phyloP scores from a whole-genome alignment of 2,888 invertebrate genomes.

The Augiades crinisus region DNA sequence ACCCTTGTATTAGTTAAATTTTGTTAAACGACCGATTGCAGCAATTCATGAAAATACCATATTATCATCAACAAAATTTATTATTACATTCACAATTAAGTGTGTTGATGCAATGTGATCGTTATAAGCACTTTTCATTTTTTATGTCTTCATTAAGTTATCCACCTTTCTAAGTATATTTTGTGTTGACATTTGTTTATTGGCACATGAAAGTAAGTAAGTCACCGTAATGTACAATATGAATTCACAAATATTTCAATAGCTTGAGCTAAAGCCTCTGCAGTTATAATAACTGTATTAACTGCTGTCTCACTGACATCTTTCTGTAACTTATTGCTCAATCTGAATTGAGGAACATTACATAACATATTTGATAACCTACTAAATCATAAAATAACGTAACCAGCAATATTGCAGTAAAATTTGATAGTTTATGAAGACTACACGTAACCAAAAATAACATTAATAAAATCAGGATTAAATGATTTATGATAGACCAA shows the following conservation, averaged over 20 bases:
- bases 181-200: conserved; percentile 69
- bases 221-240: conserved; percentile 42
- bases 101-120: conserved; percentile 59
- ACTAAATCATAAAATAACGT: conserved; percentile 12
- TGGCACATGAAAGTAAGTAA: conserved; percentile 77
- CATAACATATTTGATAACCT: conserved; percentile 11
- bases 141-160: conserved; percentile 46
- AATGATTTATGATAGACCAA: conserved; percentile 20
- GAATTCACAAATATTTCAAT: conserved; percentile 42
- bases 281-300: conserved; percentile 43
- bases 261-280: conserved; percentile 67
- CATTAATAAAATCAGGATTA: neutral
- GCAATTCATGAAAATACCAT: conserved; percentile 43
- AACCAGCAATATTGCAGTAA: conserved; percentile 14
- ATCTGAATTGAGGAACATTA: conserved; percentile 75
- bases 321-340: conserved; percentile 45
- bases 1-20: conserved; percentile 43
- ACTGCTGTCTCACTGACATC: conserved; percentile 34
- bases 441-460: neutral
- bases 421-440: neutral
- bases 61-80: conserved; percentile 10
- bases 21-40: conserved; percentile 51
- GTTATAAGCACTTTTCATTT: conserved; percentile 55
- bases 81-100: conserved; percentile 25
- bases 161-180: conserved; percentile 43